phyloP scores from a whole-genome alignment of 2,888 invertebrate genomes.

The Spisula subtruncata region DNA sequence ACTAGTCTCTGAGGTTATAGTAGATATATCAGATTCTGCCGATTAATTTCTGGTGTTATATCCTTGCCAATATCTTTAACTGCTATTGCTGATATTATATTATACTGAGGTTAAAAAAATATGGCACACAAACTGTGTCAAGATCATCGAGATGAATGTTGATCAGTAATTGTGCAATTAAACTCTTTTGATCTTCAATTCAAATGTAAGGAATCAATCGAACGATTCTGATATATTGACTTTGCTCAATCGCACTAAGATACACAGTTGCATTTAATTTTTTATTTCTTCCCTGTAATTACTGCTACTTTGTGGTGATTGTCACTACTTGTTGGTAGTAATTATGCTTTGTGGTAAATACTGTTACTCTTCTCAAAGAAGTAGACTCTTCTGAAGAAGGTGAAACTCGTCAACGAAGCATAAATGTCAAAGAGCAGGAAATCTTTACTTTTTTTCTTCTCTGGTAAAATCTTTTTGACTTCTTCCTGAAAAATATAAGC shows the following conservation, averaged over 20 bases:
- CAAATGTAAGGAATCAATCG: background rate
- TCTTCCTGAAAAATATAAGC: slow-evolving; percentile 10
- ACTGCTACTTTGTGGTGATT: slow-evolving; percentile 19
- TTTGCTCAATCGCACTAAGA: no score
- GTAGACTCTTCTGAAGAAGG: background rate
- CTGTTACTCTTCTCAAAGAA: no score
- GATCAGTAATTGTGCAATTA: background rate
- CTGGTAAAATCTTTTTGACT: background rate
- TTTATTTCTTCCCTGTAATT: slow-evolving; percentile 5
- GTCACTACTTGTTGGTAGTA: background rate
- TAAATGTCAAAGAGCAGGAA: background rate
- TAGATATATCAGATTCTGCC: no score
- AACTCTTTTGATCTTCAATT: background rate
- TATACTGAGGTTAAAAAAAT: no score
- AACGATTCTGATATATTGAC: no score
- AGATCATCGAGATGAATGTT: no score
- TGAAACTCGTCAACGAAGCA: background rate
- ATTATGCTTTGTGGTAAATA: background rate
- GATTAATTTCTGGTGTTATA: no score
- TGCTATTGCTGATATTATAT: no score
- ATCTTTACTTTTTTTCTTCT: background rate
- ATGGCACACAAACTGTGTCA: no score
- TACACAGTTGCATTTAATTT: no score
- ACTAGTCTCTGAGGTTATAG: no score
- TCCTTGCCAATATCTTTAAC: no score